phyloP scores from a whole-genome alignment of 2,888 invertebrate species.

The Linyphia triangularis region DNA sequence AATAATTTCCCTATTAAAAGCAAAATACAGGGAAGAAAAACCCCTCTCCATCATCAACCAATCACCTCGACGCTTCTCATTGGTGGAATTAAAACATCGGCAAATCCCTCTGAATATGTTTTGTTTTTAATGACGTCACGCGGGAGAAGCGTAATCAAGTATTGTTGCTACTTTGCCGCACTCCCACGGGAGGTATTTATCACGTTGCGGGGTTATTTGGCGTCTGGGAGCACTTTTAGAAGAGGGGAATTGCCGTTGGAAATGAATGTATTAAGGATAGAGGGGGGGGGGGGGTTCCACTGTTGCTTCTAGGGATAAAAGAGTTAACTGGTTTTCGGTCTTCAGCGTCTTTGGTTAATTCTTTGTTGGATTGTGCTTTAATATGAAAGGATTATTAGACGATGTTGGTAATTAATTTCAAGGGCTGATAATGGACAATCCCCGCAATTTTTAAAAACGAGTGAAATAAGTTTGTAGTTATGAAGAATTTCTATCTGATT shows the following conservation, averaged over 20 bases:
- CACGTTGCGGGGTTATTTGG: background rate
- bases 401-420: background rate
- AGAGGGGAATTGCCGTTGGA: background rate
- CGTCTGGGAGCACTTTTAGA: background rate
- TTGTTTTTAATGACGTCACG: background rate
- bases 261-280: background rate
- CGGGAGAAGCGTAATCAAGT: background rate
- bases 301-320: background rate
- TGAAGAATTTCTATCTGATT: too few species aligned
- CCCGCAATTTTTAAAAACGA: too few species aligned
- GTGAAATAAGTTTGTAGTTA: too few species aligned
- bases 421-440: too few species aligned
- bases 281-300: background rate
- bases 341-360: too few species aligned
- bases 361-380: too few species aligned
- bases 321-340: too few species aligned
- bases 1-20: too few species aligned
- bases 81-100: background rate
- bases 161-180: background rate
- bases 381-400: too few species aligned
- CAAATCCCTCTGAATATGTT: background rate
- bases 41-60: too few species aligned
- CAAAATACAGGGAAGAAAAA: too few species aligned
- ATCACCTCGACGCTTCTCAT: too few species aligned
- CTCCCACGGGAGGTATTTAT: slow-evolving; percentile 6